A percentile compares a stretch with the other conserved stretches of the same genome.
phyloP scores from a whole-genome alignment of 2,113 vertebrate genomes.

The Micromys minutus region DNA sequence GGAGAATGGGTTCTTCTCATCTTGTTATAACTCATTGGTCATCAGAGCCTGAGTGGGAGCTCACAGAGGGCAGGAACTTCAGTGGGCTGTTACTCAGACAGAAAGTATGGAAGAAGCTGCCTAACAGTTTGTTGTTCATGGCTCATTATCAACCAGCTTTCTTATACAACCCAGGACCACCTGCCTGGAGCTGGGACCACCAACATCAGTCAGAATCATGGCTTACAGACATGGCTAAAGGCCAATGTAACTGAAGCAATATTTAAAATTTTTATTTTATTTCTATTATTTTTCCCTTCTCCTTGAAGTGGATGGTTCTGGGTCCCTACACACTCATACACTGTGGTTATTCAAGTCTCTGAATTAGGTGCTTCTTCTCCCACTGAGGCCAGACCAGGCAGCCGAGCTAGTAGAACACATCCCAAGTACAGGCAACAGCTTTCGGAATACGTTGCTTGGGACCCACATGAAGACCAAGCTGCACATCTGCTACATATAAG shows the following conservation, averaged over 20 bases:
- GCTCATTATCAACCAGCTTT: neutral
- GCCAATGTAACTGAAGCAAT: neutral
- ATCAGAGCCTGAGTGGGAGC: neutral
- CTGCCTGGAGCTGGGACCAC: neutral
- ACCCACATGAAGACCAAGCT: no score
- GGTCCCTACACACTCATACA: no score
- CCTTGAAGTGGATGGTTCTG: no score
- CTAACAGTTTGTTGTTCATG: neutral
- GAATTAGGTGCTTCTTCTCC: no score
- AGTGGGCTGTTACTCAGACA: neutral
- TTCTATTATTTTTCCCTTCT: no score
- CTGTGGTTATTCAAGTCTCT: no score
- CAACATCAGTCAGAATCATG: neutral
- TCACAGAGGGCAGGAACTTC: no score
- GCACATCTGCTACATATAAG: no score
- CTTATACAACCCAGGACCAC: neutral
- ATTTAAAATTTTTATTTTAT: neutral
- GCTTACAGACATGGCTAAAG: neutral
- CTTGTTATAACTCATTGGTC: neutral
- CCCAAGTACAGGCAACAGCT: no score
- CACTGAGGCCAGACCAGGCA: no score
- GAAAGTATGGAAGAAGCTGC: neutral
- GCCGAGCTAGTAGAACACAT: no score
- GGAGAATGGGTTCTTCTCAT: neutral
- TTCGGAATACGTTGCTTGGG: no score